These are phyloP conservation scores for Triops longicaudatus DNA, from an alignment of 1,140 invertebrate genomes.

Conservation along the genomic window DNA sequence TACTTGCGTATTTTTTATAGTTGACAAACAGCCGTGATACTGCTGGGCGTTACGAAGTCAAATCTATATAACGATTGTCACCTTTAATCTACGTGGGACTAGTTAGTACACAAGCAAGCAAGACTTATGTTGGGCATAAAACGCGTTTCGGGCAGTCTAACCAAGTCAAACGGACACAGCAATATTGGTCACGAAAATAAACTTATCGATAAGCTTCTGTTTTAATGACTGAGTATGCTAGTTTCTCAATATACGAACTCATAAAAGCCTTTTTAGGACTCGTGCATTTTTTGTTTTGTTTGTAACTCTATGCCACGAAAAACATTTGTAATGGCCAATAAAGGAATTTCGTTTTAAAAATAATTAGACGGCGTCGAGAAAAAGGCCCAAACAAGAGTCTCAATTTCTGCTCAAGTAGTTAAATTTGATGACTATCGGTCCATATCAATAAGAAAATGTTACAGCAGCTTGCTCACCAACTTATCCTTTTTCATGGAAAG, in stretches of 20 bases:
- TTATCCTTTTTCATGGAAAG: not conserved
- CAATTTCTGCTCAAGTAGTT: not conserved
- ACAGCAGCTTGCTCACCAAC: not conserved
- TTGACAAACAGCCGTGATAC: not conserved
- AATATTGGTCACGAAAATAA: not conserved
- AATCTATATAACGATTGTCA: not conserved
- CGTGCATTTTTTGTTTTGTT: too few species aligned
- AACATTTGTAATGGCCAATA: too few species aligned
- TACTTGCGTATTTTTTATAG: not conserved
- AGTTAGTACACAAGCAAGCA: not conserved
- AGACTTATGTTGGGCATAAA: not conserved
- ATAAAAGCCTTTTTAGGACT: too few species aligned
- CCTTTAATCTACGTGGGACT: not conserved
- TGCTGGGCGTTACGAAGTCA: not conserved
- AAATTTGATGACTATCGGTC: not conserved
- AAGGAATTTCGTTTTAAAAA: too few species aligned
- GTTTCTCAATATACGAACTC: not conserved
- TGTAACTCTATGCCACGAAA: too few species aligned
- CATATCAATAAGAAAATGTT: not conserved
- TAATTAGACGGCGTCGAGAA: not conserved
- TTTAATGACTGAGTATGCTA: not conserved
- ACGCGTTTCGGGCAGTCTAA: not conserved
- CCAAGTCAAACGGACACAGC: not conserved
- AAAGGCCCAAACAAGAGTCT: not conserved
- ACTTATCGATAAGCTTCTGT: not conserved